phyloP scores from a whole-genome alignment of 2,797 vertebrate species.

The Potorous gilbertii region DNA sequence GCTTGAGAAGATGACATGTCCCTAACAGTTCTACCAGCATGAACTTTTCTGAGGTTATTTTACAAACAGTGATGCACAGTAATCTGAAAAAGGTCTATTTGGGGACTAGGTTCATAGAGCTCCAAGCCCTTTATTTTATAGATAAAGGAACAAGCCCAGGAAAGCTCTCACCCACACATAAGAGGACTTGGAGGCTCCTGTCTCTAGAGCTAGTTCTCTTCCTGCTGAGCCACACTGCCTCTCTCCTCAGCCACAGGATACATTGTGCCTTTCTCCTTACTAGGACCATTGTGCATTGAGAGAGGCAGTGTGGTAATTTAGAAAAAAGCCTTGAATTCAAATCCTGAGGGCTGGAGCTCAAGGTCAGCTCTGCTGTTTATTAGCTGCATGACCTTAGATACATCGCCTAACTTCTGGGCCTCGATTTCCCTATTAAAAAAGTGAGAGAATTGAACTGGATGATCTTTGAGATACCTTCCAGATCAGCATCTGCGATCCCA shows the following conservation, averaged over 20 bases:
- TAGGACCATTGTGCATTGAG: conserved; percentile 3
- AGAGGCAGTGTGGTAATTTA: neutral
- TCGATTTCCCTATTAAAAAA: neutral
- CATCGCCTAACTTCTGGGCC: neutral
- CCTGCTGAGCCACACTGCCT: neutral
- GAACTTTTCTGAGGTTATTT: conserved; percentile 22
- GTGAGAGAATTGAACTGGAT: neutral
- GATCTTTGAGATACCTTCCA: neutral
- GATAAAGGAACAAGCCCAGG: neutral
- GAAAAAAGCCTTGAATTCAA: neutral
- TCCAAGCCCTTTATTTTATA: neutral
- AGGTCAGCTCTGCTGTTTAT: neutral
- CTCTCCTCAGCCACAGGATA: conserved; percentile 31
- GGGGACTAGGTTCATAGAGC: neutral
- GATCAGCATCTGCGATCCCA: neutral
- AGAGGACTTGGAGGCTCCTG: neutral
- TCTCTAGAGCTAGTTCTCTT: neutral
- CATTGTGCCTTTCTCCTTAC: conserved; percentile 40
- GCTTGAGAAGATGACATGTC: conserved; percentile 34
- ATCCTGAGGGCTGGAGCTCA: neutral
- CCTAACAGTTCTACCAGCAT: neutral
- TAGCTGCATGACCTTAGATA: neutral
- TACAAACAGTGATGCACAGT: neutral
- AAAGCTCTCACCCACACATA: neutral
- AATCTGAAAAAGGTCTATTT: conserved; percentile 17